phyloP scores from a whole-genome alignment of 2,113 vertebrate genomes.

The Dolichallabes microphthalmus region DNA sequence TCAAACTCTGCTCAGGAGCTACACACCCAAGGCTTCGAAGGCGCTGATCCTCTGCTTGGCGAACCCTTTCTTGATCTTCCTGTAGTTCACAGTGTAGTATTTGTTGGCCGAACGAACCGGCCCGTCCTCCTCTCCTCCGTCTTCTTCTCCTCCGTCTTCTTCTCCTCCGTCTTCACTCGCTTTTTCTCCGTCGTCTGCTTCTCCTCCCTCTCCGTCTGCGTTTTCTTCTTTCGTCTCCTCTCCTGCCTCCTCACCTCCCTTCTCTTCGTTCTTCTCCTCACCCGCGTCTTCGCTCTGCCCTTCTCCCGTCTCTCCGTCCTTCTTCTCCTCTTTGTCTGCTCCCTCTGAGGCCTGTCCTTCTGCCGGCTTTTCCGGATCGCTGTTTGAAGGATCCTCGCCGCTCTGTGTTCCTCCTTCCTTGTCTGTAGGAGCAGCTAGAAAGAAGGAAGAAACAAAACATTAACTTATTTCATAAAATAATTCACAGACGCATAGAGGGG shows the following conservation, averaged over 20 bases:
- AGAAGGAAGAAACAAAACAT: not conserved
- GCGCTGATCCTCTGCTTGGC: constrained; percentile 16
- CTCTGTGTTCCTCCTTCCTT: not conserved
- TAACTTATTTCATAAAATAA: not conserved
- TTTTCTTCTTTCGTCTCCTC: not conserved
- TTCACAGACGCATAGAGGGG: not conserved
- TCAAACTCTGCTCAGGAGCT: not conserved
- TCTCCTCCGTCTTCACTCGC: not conserved
- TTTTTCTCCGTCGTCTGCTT: not conserved
- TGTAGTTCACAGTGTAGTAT: constrained; percentile 17
- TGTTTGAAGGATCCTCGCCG: not conserved
- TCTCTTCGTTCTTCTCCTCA: not conserved
- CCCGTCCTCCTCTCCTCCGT: not conserved
- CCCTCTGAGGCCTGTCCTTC: not conserved
- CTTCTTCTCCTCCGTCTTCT: not conserved
- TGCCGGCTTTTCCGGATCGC: not conserved
- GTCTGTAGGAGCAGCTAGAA: not conserved
- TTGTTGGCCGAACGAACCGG: not conserved
- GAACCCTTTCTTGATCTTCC: constrained; percentile 18
- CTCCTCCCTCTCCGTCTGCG: not conserved
- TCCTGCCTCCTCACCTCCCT: not conserved
- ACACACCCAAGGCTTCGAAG: constrained; percentile 11
- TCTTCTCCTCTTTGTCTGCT: not conserved
- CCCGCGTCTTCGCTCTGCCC: not conserved
- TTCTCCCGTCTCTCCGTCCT: not conserved